Base-by-base conservation (phyloP, 1,140 invertebrate genomes). In the Notospermus geniculatus region DNA sequence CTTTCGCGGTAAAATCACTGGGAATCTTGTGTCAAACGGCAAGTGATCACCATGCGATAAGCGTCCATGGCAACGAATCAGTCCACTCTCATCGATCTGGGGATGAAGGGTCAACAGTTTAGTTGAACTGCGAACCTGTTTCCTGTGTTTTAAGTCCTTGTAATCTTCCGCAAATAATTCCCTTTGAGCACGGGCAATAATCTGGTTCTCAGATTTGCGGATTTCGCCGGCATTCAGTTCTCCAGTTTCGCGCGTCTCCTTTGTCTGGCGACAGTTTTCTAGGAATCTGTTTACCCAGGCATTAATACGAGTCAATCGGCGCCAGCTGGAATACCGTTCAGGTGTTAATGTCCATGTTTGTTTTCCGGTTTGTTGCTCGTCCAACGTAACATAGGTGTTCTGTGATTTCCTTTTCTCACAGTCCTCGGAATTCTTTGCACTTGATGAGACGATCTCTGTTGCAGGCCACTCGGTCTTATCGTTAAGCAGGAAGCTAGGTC, bases 1-100 rank as follows among this genome's bases (percentile, higher is more conserved):
- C 27, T 57, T 63, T 39, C 55, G 4, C 13, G 57, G 65, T 23
- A 63, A 50, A 22, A 67, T 60, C n/a, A 66, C 25, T 25, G 61
- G 57, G 52, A 30, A 54, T 45, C 59, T 4, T 4, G 32, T 39
- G 30, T 65, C 45, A 54, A 43, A 65, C 5, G 61, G 46, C 41
- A 63, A 32, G 22, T 36, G 56, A 39, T 55, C 41, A 15, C 36
- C 29, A 56, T 54, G 32, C 27, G 27, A 1, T 23, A 62, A 32
- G 17, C 58, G 59, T 15, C 54, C 64, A 45, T 59, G 25, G 45
- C 50, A 53, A 50, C 59, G 23, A 9, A 66, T 43, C 1, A 66
- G 4, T 19, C 57, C 52, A 29, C 58, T 28, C 29, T 56, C 19
- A 52, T 61, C 62, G 13, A 67, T 7, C 29, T 32, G 32, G n/a